Evolutionary conservation across 2,113 vertebrate species (phyloP), one percentile per base, ranked within the genome.

Genomic region (Hyla sarda): DNA sequence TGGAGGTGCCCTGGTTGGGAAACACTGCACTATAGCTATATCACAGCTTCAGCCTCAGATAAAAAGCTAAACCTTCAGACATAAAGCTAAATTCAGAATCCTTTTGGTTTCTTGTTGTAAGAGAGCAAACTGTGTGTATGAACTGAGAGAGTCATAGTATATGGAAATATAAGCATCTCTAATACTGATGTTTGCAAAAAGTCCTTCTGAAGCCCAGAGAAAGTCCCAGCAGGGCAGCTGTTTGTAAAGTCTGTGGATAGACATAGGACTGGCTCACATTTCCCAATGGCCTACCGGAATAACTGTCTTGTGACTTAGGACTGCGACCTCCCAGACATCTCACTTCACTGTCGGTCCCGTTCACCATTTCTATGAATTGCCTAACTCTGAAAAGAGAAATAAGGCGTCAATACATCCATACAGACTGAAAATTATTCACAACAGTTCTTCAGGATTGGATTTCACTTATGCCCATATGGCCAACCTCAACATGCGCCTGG

Each of bases 351-450:
- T 99, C 98, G 2, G 97, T 99, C 88, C 98, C 98, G 5, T 99
- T 99, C 93, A 99, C 98, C 98, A 99, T 99, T 95, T 99, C 98
- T 91, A 99, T 99, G 88, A 99, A 99, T 91, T 99, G 98, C 86
- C 98, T 96, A 88, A 99, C 98, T 94, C 98, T 99, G 79, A 47
- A 58, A 72, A 82, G n/a, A 67, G 9, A 52, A 48, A 47, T 47
- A 72, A 82, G 34, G 48, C 1, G 45, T 52, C 25, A 30, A 21
- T n/a, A 69, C 17, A 30, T 17, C 13, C 23, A 75, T 12, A 75
- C 6, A 10, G 11, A 12, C 7, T 45, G 9, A 14, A 74, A 37
- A 25, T 72, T 12, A 74, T 28, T 23, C 23, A n/a, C 6, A n/a
- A 58, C 56, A n/a, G 56, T n/a, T n/a, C 56, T 58, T 23, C n/a